Evolutionary conservation across 2,113 vertebrate species (phyloP).

Genomic region (Corythoichthys intestinalis): DNA sequence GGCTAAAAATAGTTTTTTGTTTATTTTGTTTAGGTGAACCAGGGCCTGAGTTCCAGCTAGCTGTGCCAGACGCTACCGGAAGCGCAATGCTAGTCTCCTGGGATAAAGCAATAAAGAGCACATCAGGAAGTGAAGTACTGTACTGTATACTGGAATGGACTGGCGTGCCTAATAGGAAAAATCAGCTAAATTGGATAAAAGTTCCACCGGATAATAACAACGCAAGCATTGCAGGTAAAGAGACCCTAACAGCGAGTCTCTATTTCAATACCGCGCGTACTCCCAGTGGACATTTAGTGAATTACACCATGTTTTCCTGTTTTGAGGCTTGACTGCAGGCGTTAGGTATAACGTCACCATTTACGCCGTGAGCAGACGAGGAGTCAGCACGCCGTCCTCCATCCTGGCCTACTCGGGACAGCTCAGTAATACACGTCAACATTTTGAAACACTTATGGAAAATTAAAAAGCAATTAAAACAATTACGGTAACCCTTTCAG

Average conservation of each 20-base stretch:
- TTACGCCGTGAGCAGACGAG: conserved; percentile 60
- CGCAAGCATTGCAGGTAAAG: conserved; percentile 57
- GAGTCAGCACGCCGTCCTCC: conserved; percentile 59
- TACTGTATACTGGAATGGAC: conserved; percentile 63
- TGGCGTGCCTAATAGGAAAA: conserved; percentile 1
- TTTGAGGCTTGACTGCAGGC: conserved; percentile 60
- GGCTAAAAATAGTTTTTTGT: not conserved
- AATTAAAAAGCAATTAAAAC: too few species aligned
- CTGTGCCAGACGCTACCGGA: conserved; percentile 26
- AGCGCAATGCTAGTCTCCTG: conserved; percentile 48
- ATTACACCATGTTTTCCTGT: conserved; percentile 2
- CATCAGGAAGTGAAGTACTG: conserved; percentile 7
- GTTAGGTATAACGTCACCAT: conserved; percentile 66
- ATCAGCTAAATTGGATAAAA: conserved; percentile 53
- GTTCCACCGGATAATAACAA: conserved; percentile 33
- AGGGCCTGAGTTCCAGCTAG: conserved; percentile 24
- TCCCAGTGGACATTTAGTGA: not conserved
- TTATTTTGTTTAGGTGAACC: conserved; percentile 36
- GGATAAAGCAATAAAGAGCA: conserved; percentile 5
- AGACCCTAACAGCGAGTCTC: not conserved
- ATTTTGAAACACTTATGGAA: not conserved
- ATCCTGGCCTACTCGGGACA: conserved; percentile 57
- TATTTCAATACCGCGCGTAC: not conserved
- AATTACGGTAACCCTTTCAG: too few species aligned
- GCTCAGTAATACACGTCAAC: conserved; percentile 40